These are phyloP conservation scores for Pseudococcus viburni DNA, from an alignment of 2,888 invertebrate genomes.

Conservation along the genomic window DNA sequence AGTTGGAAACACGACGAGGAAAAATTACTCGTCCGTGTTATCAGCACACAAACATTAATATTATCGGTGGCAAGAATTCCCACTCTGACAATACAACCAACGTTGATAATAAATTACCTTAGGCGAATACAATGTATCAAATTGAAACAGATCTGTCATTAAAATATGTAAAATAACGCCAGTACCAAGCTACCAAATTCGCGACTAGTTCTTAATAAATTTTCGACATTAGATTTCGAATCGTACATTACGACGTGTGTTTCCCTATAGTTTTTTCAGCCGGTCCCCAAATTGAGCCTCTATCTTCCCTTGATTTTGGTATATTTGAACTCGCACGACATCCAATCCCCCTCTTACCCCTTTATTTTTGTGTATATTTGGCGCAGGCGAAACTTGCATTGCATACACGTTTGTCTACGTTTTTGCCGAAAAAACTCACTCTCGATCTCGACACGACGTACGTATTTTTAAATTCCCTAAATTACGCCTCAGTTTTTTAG, in stretches of 20 bases:
- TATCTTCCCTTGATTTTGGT: slow-evolving; percentile 14
- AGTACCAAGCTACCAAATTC: no score
- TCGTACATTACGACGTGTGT: neutral
- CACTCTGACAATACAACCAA: neutral
- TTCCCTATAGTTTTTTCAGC: neutral
- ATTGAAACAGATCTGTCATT: neutral
- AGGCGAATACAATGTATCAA: neutral
- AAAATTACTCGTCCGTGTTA: neutral
- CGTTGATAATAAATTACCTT: neutral
- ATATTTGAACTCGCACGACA: slow-evolving; percentile 38
- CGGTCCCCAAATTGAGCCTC: slow-evolving; percentile 25
- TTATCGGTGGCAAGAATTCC: slow-evolving; percentile 8
- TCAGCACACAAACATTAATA: neutral
- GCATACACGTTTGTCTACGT: neutral
- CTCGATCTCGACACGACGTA: neutral
- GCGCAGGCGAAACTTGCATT: neutral
- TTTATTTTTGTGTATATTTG: neutral
- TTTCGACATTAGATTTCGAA: neutral
- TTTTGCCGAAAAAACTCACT: neutral
- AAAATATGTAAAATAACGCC: no score
- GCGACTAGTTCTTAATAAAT: neutral
- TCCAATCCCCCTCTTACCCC: neutral
- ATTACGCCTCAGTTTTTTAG: slow-evolving; percentile 43
- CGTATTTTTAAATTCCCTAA: slow-evolving; percentile 22
- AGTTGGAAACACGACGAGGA: neutral